These are phyloP conservation scores for Cossypha polioptera DNA, from an alignment of 2,797 vertebrate genomes.

Conservation along the genomic window DNA sequence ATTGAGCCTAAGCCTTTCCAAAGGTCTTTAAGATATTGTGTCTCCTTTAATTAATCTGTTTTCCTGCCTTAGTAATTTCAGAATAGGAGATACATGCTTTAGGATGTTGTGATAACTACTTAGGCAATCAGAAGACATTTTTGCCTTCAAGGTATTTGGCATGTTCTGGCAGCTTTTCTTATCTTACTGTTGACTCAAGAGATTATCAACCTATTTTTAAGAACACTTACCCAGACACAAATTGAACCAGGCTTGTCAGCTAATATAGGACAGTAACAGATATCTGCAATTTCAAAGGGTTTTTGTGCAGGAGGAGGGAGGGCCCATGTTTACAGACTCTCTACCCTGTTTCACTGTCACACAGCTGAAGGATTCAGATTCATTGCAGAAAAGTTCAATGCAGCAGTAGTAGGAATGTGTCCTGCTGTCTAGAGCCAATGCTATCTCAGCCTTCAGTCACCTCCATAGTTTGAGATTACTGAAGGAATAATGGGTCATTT, in stretches of 20 bases:
- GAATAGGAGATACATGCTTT: background rate
- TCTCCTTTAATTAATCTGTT: slow-evolving; percentile 14
- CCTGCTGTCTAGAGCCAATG: background rate
- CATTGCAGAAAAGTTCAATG: background rate
- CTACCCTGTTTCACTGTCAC: background rate
- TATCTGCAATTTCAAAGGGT: background rate
- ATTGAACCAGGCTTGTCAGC: background rate
- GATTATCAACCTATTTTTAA: slow-evolving; percentile 25
- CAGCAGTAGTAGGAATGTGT: background rate
- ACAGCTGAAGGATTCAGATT: background rate
- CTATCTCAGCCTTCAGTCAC: background rate
- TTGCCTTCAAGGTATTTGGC: background rate
- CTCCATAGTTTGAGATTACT: background rate
- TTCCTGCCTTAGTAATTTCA: background rate
- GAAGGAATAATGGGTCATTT: background rate
- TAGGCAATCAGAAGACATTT: background rate
- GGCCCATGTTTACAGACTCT: background rate
- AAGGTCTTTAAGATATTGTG: slow-evolving; percentile 5
- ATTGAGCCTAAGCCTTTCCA: slow-evolving; percentile 11
- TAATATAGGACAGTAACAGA: background rate
- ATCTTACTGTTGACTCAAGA: background rate
- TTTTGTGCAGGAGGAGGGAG: background rate
- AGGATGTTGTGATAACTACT: background rate
- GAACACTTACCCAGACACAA: background rate
- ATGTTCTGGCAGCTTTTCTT: background rate